A percentile compares a stretch with the other conserved stretches of the same genome.
These are phyloP conservation scores for Indicator indicator DNA, from an alignment of 2,113 vertebrate species.

Conservation along the genomic window DNA sequence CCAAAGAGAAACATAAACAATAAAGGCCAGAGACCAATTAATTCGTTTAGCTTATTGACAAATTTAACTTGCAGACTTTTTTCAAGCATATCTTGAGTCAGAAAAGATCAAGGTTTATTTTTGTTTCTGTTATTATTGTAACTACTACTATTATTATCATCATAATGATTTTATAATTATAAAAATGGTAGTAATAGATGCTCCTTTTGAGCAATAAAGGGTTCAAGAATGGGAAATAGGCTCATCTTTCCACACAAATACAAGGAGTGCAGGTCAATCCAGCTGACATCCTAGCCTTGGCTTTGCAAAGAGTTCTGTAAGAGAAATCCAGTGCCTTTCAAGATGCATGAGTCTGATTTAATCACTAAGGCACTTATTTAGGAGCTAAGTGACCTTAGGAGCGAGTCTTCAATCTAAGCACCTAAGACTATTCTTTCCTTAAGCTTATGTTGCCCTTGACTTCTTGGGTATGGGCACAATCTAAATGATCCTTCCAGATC, in stretches of 20 bases:
- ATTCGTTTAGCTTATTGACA: neutral
- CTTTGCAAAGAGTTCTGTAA: slow-evolving; percentile 34
- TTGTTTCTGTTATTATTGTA: neutral
- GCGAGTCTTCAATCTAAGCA: neutral
- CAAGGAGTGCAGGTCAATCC: slow-evolving; percentile 42
- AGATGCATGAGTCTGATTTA: slow-evolving; percentile 50
- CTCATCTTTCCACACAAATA: neutral
- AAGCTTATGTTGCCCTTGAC: neutral
- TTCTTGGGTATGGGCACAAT: slow-evolving; percentile 19
- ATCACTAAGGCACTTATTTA: neutral
- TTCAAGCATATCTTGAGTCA: neutral
- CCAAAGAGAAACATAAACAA: neutral
- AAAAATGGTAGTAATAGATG: neutral
- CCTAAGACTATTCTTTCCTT: slow-evolving; percentile 11
- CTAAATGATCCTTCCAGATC: neutral
- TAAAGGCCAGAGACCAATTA: neutral
- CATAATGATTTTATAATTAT: neutral
- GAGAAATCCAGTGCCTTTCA: slow-evolving; percentile 52
- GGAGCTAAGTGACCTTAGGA: neutral
- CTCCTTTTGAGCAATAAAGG: neutral
- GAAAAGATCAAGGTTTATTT: neutral
- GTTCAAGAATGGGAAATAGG: neutral
- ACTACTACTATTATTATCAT: neutral
- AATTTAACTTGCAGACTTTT: neutral
- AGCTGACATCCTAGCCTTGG: slow-evolving; percentile 26